phyloP scores from a whole-genome alignment of 2,888 invertebrate species.

The Trachelus tabidus region DNA sequence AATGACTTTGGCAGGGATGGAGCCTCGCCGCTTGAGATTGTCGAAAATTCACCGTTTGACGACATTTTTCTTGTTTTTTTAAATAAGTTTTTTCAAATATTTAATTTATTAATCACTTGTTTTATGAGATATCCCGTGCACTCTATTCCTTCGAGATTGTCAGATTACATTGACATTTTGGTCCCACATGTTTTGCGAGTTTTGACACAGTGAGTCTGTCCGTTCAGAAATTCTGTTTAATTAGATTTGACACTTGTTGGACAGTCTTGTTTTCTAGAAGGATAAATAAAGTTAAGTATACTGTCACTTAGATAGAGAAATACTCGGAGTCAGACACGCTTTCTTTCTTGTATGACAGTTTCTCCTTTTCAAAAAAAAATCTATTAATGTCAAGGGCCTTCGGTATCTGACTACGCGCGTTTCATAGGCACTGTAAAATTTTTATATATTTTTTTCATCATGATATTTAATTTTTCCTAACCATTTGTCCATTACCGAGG shows the following conservation, averaged over 20 bases:
- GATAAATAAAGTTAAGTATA: background rate
- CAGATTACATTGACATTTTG: background rate
- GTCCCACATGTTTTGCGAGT: background rate
- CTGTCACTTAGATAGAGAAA: background rate
- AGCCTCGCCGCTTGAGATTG: conserved; percentile 60
- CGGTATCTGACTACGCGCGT: background rate
- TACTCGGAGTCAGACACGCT: background rate
- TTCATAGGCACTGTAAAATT: background rate
- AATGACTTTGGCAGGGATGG: conserved; percentile 56
- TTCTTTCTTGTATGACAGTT: background rate
- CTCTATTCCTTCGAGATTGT: background rate
- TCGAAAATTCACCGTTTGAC: conserved; percentile 62
- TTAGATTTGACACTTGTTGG: background rate
- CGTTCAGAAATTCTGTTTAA: background rate
- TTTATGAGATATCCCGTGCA: no score
- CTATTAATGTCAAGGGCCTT: background rate
- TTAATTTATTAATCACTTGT: background rate
- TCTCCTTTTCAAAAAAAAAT: background rate
- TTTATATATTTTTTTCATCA: background rate
- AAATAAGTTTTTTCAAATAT: background rate
- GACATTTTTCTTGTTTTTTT: conserved; percentile 42
- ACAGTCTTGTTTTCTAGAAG: background rate
- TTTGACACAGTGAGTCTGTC: background rate
- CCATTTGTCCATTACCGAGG: background rate
- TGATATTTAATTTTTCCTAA: background rate